A percentile compares a stretch with the other conserved stretches of the same genome.
phyloP scores from a whole-genome alignment of 2,888 invertebrate genomes.

The Drosophila birchii region DNA sequence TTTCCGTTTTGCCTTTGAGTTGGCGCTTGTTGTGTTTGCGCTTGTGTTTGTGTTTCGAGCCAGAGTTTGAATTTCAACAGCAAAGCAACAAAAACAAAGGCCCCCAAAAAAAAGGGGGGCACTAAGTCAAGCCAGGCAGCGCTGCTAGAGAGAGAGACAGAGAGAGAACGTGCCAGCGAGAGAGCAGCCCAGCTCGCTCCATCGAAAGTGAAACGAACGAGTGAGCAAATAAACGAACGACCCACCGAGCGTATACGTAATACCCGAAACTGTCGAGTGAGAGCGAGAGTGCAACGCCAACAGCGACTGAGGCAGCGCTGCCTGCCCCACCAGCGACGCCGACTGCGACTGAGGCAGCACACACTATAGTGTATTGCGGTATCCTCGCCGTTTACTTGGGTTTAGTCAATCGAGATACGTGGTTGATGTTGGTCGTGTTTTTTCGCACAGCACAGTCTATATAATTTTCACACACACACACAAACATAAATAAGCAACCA shows the following conservation, averaged over 20 bases:
- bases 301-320: slow-evolving; percentile 28
- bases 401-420: slow-evolving; percentile 85
- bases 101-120: slow-evolving; percentile 63
- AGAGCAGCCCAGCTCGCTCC: slow-evolving; percentile 18
- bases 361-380: slow-evolving; percentile 70
- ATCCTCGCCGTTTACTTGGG: slow-evolving; percentile 84
- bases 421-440: slow-evolving; percentile 85
- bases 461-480: slow-evolving; percentile 41
- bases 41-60: slow-evolving; percentile 13
- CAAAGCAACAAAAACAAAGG: slow-evolving; percentile 42
- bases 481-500: slow-evolving; percentile 37
- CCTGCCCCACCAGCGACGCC: slow-evolving; percentile 31
- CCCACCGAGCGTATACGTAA: slow-evolving; percentile 67
- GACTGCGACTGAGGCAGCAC: slow-evolving; percentile 20
- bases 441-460: slow-evolving; percentile 68
- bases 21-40: background rate
- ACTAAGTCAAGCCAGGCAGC: slow-evolving; percentile 76
- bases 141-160: slow-evolving; percentile 44
- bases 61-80: slow-evolving; percentile 63
- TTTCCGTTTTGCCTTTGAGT: slow-evolving; percentile 65
- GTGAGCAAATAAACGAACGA: slow-evolving; percentile 46
- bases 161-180: slow-evolving; percentile 20
- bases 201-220: slow-evolving; percentile 73
- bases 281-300: slow-evolving; percentile 69
- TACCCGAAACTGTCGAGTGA: slow-evolving; percentile 57